Base-by-base conservation (phyloP, 2,888 invertebrate genomes). In the Resseliella maxima region DNA sequence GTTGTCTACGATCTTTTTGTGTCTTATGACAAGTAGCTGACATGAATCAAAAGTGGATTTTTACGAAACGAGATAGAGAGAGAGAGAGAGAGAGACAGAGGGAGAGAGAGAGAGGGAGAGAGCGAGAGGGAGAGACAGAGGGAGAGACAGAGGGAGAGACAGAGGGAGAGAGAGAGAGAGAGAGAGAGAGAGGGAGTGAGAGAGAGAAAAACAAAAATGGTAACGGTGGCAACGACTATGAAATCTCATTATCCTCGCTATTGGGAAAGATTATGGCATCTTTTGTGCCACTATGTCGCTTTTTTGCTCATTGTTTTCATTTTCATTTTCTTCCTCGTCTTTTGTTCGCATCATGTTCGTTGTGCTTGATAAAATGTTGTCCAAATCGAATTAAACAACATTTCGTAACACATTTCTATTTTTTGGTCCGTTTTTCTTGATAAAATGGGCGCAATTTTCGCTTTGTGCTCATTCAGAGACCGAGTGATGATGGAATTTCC, bases 1-100 rank as follows among this genome's bases (percentile, higher is more conserved):
- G 59, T 18, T 59, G 24, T 24, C 5, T 59, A 24, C 10, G 24
- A n/a, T 59, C 24, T 72, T 72, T 35, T 72, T n/a, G n/a, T n/a
- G n/a, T n/a, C 72, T 72, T 72, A 31, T 72, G 72, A 72, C 72
- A 72, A 72, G 72, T 35, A 31, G 72, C 72, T 72, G 72, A 31
- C 72, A 72, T 72, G 72, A 72, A 72, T 72, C 72, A 72, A 72
- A 72, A 72, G 72, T 72, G 72, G 35, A 72, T 72, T 72, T 59
- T 59, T 3, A 3, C 41, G n/a, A n/a, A 41, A 18, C 59, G 24
- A n/a, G 12, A 59, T 6, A 3, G 59, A 59, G 18, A 3, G 59
- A 50, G n/a, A n/a, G n/a, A n/a, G n/a, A n/a, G n/a, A n/a, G n/a
- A n/a, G n/a, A n/a, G n/a, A n/a, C n/a, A n/a, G n/a, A n/a, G n/a